Conservation (phyloP, 2,113 vertebrate species). For the Myrmecophaga tridactyla region DNA sequence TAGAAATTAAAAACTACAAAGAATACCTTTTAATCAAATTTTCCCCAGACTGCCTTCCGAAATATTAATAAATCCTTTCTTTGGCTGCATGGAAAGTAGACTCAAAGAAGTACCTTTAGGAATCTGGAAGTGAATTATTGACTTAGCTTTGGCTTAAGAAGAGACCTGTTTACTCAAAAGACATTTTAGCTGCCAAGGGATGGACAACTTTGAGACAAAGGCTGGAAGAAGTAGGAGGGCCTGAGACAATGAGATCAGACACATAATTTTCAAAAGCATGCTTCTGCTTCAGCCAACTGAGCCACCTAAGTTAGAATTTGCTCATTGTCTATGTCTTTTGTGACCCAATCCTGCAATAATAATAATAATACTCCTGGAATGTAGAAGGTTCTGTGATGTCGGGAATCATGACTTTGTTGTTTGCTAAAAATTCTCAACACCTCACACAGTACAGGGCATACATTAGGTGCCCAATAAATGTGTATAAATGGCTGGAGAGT, state of each 20-base stretch:
- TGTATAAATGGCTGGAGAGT: background rate
- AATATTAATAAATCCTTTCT: conserved; percentile 54
- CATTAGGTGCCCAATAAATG: background rate
- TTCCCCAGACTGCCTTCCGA: conserved; percentile 52
- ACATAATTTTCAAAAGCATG: conserved; percentile 16
- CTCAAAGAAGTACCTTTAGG: conserved; percentile 41
- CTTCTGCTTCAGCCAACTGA: conserved; percentile 8
- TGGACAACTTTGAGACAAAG: conserved; percentile 21
- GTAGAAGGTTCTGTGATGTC: background rate
- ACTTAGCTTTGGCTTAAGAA: conserved; percentile 56
- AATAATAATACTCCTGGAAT: background rate
- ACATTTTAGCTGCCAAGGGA: conserved; percentile 41
- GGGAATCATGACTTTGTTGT: background rate
- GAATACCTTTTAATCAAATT: conserved; percentile 63
- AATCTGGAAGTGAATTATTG: conserved; percentile 58
- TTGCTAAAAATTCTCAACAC: background rate
- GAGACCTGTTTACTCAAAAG: conserved; percentile 63
- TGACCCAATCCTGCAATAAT: background rate
- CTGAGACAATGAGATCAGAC: background rate
- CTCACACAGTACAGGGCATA: background rate
- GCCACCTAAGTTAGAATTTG: background rate
- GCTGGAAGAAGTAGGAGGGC: background rate
- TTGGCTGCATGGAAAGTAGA: background rate
- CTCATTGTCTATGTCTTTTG: conserved; percentile 7
- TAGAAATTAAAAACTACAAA: conserved; percentile 66